Base-by-base conservation (phyloP, 2,797 vertebrate genomes). In the Tauraco hartlaubi region DNA sequence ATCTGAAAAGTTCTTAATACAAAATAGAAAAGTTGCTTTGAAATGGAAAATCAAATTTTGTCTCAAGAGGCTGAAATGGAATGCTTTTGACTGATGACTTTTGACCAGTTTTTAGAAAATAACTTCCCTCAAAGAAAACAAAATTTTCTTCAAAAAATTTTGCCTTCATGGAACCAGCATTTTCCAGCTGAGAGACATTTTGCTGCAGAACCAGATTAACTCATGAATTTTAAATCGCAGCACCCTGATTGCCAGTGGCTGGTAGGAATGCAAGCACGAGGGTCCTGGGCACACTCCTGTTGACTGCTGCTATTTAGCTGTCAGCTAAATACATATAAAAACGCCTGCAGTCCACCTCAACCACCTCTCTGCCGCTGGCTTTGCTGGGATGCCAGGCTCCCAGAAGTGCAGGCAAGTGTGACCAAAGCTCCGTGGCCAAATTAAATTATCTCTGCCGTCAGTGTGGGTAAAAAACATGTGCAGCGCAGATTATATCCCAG, bases 391-490 rank as follows among this genome's bases (percentile, higher is more conserved):
- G 37, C 69, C 56, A 19, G 35, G 33, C 15, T 3, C 56, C 87
- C 37, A 59, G 62, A 91, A 61, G 22, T 1, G 6, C 67, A 66
- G 58, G 55, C 37, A 62, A 58, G 41, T 4, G 11, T 43, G 76
- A 85, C 62, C 81, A 37, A 92, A 63, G 21, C 33, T 69, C 48
- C 7, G 0, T 1, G 25, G 62, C 15, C 55, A 76, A 62, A 41
- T 44, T 6, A 12, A 74, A 41, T 35, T 17, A 8, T 19, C 51
- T 14, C 58, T 26, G 2, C 5, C 3, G 5, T 6, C 41, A 64
- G 43, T 6, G 41, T 2, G 1, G 48, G 33, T 18, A 22, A 67
- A 52, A 59, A 26, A 9, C 0, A 0, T 9, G 0, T 4, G 37
- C 20, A 11, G n/a, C 0, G 0, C 56, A 46, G 13, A 12, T 39